These are phyloP conservation scores for Acronicta alni DNA, from an alignment of 2,888 invertebrate genomes.

Conservation along the genomic window DNA sequence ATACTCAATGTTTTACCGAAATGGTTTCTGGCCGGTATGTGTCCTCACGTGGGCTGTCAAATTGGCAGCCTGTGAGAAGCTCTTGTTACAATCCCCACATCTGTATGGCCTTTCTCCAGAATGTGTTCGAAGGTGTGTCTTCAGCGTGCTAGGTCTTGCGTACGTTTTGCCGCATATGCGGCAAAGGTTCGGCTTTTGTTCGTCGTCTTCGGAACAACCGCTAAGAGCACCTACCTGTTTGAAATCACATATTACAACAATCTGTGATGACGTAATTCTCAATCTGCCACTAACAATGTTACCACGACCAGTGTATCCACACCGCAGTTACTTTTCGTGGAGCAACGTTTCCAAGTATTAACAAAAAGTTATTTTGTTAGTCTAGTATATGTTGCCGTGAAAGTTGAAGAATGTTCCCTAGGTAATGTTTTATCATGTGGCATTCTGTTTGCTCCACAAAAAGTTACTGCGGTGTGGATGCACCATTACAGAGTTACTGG, in stretches of 20 bases:
- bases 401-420: too few relatives aligned
- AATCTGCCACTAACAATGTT: too few relatives aligned
- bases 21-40: slow-evolving; percentile 99
- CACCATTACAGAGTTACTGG: too few relatives aligned
- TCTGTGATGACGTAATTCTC: too few relatives aligned
- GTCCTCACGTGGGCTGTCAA: slow-evolving; percentile 98
- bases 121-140: slow-evolving; percentile 98
- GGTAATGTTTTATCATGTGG: too few relatives aligned
- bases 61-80: slow-evolving; percentile 99
- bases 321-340: too few relatives aligned
- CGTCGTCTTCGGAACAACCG: slow-evolving; percentile 92
- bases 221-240: slow-evolving; percentile 84
- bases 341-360: too few relatives aligned
- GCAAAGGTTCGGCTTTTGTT: slow-evolving; percentile 96
- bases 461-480: too few relatives aligned
- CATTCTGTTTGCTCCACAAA: too few relatives aligned
- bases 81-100: slow-evolving; percentile 98
- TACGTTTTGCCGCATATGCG: slow-evolving; percentile 98
- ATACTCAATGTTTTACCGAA: slow-evolving; percentile 80
- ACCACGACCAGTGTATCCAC: too few relatives aligned
- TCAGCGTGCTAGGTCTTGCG: slow-evolving; percentile 98
- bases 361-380: too few relatives aligned
- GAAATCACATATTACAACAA: neutral
- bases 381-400: too few relatives aligned
- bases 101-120: slow-evolving; percentile 97